Conservation (phyloP, 2,797 vertebrate genomes). For the Diglossa cyanea region DNA sequence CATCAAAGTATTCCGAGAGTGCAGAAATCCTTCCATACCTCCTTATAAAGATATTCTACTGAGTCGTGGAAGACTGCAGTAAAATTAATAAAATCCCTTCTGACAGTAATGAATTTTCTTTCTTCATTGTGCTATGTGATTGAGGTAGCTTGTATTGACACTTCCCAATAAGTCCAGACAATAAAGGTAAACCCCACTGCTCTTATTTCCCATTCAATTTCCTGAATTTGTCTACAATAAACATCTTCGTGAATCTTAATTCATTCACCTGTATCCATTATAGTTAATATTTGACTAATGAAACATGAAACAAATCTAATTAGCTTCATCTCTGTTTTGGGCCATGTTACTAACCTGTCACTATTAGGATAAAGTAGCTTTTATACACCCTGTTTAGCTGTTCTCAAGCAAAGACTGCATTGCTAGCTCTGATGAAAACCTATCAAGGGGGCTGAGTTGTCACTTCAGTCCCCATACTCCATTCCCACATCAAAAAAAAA, state of each 20-base stretch:
- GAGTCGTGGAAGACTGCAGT: background rate
- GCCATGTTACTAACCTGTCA: background rate
- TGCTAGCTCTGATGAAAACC: background rate
- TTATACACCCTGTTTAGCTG: background rate
- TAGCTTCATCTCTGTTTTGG: background rate
- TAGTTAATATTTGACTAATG: background rate
- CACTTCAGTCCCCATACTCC: background rate
- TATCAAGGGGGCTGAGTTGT: background rate
- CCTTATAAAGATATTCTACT: background rate
- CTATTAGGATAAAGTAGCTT: background rate
- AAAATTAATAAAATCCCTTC: background rate
- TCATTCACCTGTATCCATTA: background rate
- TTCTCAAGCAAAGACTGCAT: background rate
- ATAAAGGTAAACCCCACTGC: background rate
- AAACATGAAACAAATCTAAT: slow-evolving; percentile 3
- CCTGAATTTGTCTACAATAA: background rate
- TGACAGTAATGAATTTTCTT: background rate
- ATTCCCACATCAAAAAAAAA: background rate
- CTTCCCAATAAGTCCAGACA: background rate
- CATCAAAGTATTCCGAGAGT: background rate
- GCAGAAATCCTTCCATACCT: background rate
- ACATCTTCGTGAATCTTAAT: background rate
- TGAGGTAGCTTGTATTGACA: background rate
- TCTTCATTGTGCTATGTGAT: background rate
- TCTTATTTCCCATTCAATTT: background rate